Evolutionary conservation across 2,888 invertebrate genomes (phyloP).

Genomic region (Acheta domesticus): DNA sequence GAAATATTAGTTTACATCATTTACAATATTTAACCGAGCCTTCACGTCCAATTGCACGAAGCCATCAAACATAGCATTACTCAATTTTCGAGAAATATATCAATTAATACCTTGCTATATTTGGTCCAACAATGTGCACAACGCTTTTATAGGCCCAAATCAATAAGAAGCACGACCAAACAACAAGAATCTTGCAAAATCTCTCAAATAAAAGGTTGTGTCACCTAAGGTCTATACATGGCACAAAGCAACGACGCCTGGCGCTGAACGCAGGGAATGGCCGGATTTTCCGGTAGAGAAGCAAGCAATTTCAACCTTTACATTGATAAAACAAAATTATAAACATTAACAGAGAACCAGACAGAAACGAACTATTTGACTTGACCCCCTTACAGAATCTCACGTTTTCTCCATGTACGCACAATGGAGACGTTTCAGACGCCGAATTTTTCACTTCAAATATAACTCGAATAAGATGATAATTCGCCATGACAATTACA

Average conservation of each 20-base stretch:
- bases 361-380: neutral
- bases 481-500: conserved; percentile 35
- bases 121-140: too few relatives aligned
- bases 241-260: conserved; percentile 18
- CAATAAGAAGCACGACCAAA: neutral
- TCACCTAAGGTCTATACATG: neutral
- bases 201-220: neutral
- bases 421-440: conserved; percentile 32
- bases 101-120: too few relatives aligned
- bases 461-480: conserved; percentile 24
- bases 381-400: conserved; percentile 34
- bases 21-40: too few relatives aligned
- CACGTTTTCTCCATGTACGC: conserved; percentile 30
- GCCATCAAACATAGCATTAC: too few relatives aligned
- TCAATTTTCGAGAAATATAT: too few relatives aligned
- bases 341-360: neutral
- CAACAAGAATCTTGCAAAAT: neutral
- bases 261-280: neutral
- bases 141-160: too few relatives aligned
- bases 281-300: neutral
- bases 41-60: too few relatives aligned
- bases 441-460: conserved; percentile 31
- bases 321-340: too few relatives aligned
- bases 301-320: too few relatives aligned
- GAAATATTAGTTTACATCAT: too few relatives aligned